Base-by-base conservation (phyloP, 2,888 invertebrate genomes). In the Zootermopsis nevadensis region DNA sequence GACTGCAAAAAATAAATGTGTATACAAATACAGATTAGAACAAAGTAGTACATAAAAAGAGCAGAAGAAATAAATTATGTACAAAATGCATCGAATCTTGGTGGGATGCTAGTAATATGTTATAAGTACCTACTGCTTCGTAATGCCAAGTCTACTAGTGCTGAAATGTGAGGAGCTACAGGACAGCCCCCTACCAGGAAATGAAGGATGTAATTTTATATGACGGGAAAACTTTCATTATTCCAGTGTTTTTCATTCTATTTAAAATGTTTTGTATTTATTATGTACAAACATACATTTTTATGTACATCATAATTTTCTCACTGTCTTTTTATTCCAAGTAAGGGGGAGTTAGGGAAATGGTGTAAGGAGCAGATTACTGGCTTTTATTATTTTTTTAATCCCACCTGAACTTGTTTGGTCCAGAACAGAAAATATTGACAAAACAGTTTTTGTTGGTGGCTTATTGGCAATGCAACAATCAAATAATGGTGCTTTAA, bases 251-350 rank as follows among this genome's bases (percentile, higher is more conserved):
- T 86, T 85, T 83, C 85, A 84, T 85, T 86, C 89, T 88, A 88
- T 89, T 85, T 83, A 85, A 85, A 85, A 85, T 84, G 82, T 80
- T 85, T 83, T 82, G 82, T 79, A 82, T 85, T 85, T 85, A 84
- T 88, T 90, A 90, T 90, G 89, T 90, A 90, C 90, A 90, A 90
- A 90, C 90, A 90, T 90, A 90, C 90, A 90, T 88, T 86, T 27
- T 88, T 90, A 89, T 90, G 88, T 90, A 90, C 89, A 90, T 87
- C 87, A 88, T 86, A 85, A 84, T 86, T 83, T 86, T 86, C 84
- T 85, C 85, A 85, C 83, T 80, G 83, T 83, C 80, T 80, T 83
- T 82, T 81, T 79, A 83, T 69, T 48, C 83, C 79, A 80, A 76
- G 74, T 82, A 33, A 48, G 53, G 82, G 82, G 42, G 31, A 30